phyloP scores from a whole-genome alignment of 2,888 invertebrate species.

The Carpatolechia fugitivella region DNA sequence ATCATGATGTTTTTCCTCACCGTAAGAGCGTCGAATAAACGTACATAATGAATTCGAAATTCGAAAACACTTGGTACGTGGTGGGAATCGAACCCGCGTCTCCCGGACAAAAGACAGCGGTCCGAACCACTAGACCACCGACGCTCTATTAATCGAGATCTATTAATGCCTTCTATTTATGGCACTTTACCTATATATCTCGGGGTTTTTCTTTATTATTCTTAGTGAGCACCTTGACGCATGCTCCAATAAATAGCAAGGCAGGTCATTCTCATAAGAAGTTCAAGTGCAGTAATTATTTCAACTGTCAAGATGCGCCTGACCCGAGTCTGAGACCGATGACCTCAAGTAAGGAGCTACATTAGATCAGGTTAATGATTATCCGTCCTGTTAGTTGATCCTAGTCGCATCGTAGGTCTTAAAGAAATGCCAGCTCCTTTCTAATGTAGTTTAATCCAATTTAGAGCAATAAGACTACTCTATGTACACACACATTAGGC shows the following conservation, averaged over 20 bases:
- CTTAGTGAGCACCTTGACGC: neutral
- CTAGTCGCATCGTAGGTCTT: neutral
- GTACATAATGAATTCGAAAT: no score
- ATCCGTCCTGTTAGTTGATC: neutral
- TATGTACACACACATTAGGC: no score
- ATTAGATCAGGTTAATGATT: neutral
- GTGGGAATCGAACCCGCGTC: no score
- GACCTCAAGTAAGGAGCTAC: neutral
- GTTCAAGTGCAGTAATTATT: neutral
- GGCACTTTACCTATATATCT: no score
- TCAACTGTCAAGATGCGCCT: neutral
- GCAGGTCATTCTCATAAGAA: neutral
- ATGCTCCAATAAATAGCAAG: neutral
- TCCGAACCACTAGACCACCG: no score
- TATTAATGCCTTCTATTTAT: no score
- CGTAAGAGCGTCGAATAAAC: no score
- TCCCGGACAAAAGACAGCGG: no score
- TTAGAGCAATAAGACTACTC: neutral
- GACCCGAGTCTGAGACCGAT: neutral
- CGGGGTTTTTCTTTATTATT: no score
- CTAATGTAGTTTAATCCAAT: slow-evolving; percentile 3
- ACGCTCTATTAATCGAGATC: no score
- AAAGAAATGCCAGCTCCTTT: neutral
- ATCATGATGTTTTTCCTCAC: no score
- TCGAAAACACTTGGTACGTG: no score